A percentile compares a stretch with the other conserved stretches of the same genome.
These are phyloP conservation scores for Vanessa atalanta DNA, from an alignment of 1,140 invertebrate genomes.

Conservation along the genomic window DNA sequence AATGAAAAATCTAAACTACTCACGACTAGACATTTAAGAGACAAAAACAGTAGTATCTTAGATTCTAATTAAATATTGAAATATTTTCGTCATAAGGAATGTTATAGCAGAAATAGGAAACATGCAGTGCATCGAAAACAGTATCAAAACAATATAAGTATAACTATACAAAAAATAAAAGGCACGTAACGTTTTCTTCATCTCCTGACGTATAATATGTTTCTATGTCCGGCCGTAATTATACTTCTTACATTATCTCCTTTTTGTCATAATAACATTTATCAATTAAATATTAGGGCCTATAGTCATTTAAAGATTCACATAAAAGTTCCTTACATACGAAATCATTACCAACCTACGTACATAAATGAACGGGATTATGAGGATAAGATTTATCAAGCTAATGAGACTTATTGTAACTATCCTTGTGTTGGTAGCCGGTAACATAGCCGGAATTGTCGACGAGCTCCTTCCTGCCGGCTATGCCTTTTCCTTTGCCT, in stretches of 20 bases:
- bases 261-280: not conserved
- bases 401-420: slow-evolving; percentile 84
- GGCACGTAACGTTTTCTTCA: slow-evolving; percentile 20
- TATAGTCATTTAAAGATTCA: slow-evolving; percentile 17
- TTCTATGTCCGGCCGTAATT: not conserved
- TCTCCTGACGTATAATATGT: not conserved
- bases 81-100: slow-evolving; percentile 34
- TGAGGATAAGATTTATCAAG: slow-evolving; percentile 8
- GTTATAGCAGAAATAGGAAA: slow-evolving; percentile 21
- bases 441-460: slow-evolving; percentile 92
- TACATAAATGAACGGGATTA: not conserved
- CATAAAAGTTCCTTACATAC: slow-evolving; percentile 3
- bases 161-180: slow-evolving; percentile 14
- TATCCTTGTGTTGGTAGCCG: slow-evolving; percentile 94
- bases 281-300: slow-evolving; percentile 20
- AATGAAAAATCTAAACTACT: slow-evolving; percentile 33
- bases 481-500: slow-evolving; percentile 94
- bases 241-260: not conserved
- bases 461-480: slow-evolving; percentile 89
- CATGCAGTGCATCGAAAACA: not conserved
- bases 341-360: slow-evolving; percentile 2
- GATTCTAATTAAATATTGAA: slow-evolving; percentile 20
- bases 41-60: slow-evolving; percentile 27
- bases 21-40: slow-evolving; percentile 41
- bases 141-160: slow-evolving; percentile 9